A percentile compares a stretch with the other conserved stretches of the same genome.
These are phyloP conservation scores for Orthonychiurus folsomi DNA, from an alignment of 2,888 invertebrate genomes.

Conservation along the genomic window DNA sequence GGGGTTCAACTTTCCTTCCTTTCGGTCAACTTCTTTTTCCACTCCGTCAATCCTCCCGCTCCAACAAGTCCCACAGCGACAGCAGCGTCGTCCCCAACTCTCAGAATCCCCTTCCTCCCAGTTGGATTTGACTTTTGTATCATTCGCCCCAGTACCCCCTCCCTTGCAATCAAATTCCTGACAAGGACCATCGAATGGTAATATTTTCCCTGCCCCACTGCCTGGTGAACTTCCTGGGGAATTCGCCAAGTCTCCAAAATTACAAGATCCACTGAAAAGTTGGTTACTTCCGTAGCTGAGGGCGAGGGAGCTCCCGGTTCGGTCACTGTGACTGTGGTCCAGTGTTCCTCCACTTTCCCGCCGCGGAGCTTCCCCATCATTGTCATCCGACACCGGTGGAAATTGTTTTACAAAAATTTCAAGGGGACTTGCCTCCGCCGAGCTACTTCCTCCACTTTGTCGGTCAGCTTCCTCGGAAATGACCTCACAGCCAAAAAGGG, in stretches of 20 bases:
- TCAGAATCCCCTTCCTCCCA: background rate
- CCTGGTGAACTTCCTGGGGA: slow-evolving; percentile 1
- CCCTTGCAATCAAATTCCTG: background rate
- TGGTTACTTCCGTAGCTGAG: slow-evolving; percentile 1
- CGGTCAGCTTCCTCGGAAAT: slow-evolving; percentile 38
- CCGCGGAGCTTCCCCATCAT: slow-evolving; percentile 38
- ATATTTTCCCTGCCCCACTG: background rate
- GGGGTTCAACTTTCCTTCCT: background rate
- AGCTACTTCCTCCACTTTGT: slow-evolving; percentile 35
- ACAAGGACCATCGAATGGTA: background rate
- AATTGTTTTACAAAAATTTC: slow-evolving; percentile 40
- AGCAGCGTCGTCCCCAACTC: background rate
- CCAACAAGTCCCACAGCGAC: background rate
- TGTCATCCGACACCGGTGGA: slow-evolving; percentile 38
- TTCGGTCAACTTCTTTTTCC: slow-evolving; percentile 6
- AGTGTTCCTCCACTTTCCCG: slow-evolving; percentile 34
- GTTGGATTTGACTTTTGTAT: background rate
- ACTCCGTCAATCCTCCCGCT: background rate
- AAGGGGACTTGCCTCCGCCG: slow-evolving; percentile 38
- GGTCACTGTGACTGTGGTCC: slow-evolving; percentile 17
- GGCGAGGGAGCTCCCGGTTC: background rate
- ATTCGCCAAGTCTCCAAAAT: background rate
- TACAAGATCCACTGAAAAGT: slow-evolving; percentile 2
- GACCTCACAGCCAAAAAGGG: slow-evolving; percentile 37
- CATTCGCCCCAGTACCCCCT: background rate